Evolutionary conservation across 35 echinoderm and acorn worm species (phyloP), one percentile per base, ranked within the genome.

Genomic region (Chiridota heheva): DNA sequence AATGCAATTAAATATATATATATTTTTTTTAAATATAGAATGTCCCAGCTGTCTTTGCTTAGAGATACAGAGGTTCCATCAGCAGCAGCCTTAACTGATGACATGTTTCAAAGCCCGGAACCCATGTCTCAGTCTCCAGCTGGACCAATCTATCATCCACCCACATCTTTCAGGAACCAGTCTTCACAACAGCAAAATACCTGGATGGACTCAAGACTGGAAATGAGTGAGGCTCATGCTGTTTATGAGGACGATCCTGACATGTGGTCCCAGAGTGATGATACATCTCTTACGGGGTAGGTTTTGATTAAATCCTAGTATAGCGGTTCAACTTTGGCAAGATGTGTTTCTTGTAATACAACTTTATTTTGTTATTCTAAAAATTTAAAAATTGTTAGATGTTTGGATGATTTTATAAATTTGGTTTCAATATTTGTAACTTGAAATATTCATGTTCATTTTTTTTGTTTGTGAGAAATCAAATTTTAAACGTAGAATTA

Each of bases 261-360:
- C 28, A 80, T 80, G 42, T 92, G 90, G 83, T 92, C 90, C 3
- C 90, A 92, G 83, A 92, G 90, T 59, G 90, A 91, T 81, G 89
- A 92, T 36, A 86, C 77, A 24, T 92, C 90, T 33, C 43, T 86
- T 27, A 82, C 84, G 49, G 90, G 77, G 90, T 92, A 77, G 60
- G 89, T 65, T 26, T 36, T n/a, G 37, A 40, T 15, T 69, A 24
- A 2, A 2, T 8, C 0, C 15, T 5, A 45, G 46, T 41, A 57
- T 13, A 53, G 7, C 12, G 26, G 20, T 10, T 10, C 7, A 10
- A n/a, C 7, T 20, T 10, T 20, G 7, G 20, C 7, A 51, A n/a
- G 7, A 10, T 51, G 7, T 61, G 4, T 61, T 15, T 22, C 7
- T 15, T 8, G 33, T 61, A 28, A 28, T 6, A 28, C 33, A 15